A percentile compares a stretch with the other conserved stretches of the same genome.
These are phyloP conservation scores for Dinomys branickii DNA, from an alignment of 2,113 vertebrate species.

Conservation along the genomic window DNA sequence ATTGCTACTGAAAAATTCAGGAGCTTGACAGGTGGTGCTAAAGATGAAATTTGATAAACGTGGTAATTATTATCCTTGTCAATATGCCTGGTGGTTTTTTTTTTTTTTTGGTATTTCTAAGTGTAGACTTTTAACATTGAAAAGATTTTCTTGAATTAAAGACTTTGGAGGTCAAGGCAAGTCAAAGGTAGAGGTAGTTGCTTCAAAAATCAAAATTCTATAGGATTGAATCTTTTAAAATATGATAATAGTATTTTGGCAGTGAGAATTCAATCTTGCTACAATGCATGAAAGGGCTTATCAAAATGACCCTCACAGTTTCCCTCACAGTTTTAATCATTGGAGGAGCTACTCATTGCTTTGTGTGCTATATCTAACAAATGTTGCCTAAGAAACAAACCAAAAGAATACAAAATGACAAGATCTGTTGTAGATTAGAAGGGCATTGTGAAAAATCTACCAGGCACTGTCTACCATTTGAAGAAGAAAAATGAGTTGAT, in stretches of 20 bases:
- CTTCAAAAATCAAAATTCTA: constrained; percentile 46
- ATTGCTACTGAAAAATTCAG: constrained; percentile 54
- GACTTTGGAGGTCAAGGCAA: not conserved
- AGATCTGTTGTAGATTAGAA: constrained; percentile 64
- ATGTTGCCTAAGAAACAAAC: constrained; percentile 64
- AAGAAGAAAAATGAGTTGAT: constrained; percentile 82
- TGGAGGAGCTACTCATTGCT: constrained; percentile 55
- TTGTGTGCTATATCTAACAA: constrained; percentile 60
- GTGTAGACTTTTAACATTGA: constrained; percentile 47
- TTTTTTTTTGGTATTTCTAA: not conserved
- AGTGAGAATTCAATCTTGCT: constrained; percentile 19
- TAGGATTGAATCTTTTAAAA: constrained; percentile 22
- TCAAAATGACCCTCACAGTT: constrained; percentile 15
- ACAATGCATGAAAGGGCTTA: constrained; percentile 17
- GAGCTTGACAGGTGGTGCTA: constrained; percentile 26
- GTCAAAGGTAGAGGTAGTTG: constrained; percentile 29
- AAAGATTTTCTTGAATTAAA: constrained; percentile 47
- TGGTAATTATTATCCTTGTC: constrained; percentile 27
- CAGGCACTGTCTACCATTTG: constrained; percentile 74
- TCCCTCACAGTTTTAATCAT: not conserved
- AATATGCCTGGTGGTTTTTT: constrained; percentile 30
- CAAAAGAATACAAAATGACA: constrained; percentile 65
- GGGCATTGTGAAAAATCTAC: constrained; percentile 46
- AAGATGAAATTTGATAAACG: constrained; percentile 41
- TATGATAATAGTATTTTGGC: constrained; percentile 4